Base-by-base conservation (phyloP, 2,888 invertebrate species). In the Apamea monoglypha region DNA sequence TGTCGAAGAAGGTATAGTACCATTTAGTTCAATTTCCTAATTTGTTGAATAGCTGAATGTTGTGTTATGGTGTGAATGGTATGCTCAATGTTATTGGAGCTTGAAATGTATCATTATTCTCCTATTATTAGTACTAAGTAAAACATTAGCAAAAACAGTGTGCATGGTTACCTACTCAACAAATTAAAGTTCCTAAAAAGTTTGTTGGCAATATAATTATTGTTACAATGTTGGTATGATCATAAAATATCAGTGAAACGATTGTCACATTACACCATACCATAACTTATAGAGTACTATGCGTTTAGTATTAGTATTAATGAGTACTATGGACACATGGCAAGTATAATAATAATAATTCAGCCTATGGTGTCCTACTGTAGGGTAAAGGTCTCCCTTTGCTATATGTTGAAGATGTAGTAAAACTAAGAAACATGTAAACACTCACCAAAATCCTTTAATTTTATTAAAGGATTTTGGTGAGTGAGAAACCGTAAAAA, bases 1-100 rank as follows among this genome's bases (percentile, higher is more conserved):
- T 99, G 99, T 96, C 97, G 99, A 87, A 97, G 98, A 97, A 98
- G 98, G 99, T 98, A 97, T 73, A 81, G 81, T 85, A 56, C n/a
- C 53, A 66, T 64, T 63, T 68, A 12, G 36, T 85, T 44, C 16
- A 36, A 66, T 50, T 61, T 56, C 2, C 10, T 12, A 44, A 50
- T 40, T 59, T 50, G 16, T 50, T 61, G 50, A 12, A 64, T 32
- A 68, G 25, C 36, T 36, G 1, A 63, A 50, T 67, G 12, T 40
- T 74, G 8, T 44, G 12, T 10, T 63, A 40, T 21, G 53, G 76
- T 72, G 44, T 59, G n/a, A 12, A 59, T 59, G 56, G 56, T 56
- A n/a, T 12, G 36, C 25, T 59, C 18, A n/a, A 36, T 50, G 10
- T 56, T 21, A 47, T 56, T 71, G 32, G 21, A 85, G 47, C 25